Conservation (phyloP, 2,797 vertebrate species). For the Neosalanx taihuensis region DNA sequence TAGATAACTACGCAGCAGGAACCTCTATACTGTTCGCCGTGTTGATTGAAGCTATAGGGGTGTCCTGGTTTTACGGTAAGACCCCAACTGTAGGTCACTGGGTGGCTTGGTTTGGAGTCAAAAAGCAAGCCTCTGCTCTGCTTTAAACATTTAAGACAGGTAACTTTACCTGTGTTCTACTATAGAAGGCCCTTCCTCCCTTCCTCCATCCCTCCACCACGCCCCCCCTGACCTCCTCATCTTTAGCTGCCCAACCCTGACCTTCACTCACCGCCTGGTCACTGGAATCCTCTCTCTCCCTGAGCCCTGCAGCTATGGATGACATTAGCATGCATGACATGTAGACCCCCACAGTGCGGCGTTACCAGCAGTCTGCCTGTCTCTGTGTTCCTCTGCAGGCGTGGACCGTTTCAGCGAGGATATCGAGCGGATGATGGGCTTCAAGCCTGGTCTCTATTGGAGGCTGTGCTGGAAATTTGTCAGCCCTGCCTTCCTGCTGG, state of each 20-base stretch:
- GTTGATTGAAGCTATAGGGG: conserved; percentile 93
- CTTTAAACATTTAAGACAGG: no score
- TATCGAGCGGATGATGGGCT: conserved; percentile 97
- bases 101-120: no score
- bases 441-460: conserved; percentile 98
- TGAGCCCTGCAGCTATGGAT: conserved; percentile 54
- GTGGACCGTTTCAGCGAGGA: conserved; percentile 98
- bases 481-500: conserved; percentile 93
- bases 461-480: conserved; percentile 98
- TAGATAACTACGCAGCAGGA: conserved; percentile 95
- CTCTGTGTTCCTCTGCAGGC: conserved; percentile 69
- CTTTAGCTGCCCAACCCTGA: conserved; percentile 22
- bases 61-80: conserved; percentile 99
- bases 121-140: no score
- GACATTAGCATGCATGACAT: conserved; percentile 49
- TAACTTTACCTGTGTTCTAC: no score
- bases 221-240: conserved; percentile 28
- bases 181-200: background rate
- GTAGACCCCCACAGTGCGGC: no score
- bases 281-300: background rate
- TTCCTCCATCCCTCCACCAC: background rate
- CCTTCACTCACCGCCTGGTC: conserved; percentile 10
- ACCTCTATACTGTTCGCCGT: conserved; percentile 96
- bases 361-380: no score
- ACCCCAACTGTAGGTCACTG: no score